Evolutionary conservation across 1,140 invertebrate species (phyloP), one percentile per base, ranked within the genome.

Genomic region (Hydropsyche tenuis): DNA sequence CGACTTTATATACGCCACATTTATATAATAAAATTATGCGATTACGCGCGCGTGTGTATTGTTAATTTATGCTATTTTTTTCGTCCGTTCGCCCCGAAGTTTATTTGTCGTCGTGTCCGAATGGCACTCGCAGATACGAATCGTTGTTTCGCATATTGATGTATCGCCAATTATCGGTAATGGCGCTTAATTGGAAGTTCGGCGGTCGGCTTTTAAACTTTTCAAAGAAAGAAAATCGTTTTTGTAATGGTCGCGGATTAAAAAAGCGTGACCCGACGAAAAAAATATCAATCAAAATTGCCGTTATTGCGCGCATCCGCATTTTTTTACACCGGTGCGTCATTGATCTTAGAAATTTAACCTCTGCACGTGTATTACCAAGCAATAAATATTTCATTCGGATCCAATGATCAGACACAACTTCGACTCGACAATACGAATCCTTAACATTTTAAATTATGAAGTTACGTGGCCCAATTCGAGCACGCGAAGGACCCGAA

Each of bases 291-390:
- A 37, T 37, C 30, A 37, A 37, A 37, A 37, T 37, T 37, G 30
- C 30, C 30, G 69, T 70, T 70, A 53, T 70, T 72, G 25, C 37
- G 70, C 56, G 70, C 62, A 63, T 72, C 56, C 56, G 18, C 37
- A 18, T 45, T 37, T 70, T 62, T 22, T 25, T 18, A 14, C 16
- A 62, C 22, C 46, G 46, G 14, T 5, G 14, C 5, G 14, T 51
- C 4, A 20, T 51, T 20, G 46, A 62, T 62, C 11, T 62, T 12
- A 25, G 22, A n/a, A n/a, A n/a, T 20, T 20, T 20, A 14, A 14
- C 56, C 6, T 62, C 6, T 14, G 45, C 6, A 62, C 4, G 5
- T 22, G n/a, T n/a, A n/a, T n/a, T n/a, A n/a, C n/a, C n/a, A n/a
- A n/a, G n/a, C n/a, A n/a, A n/a, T n/a, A n/a, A n/a, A n/a, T n/a